Percentiles rank a stretch among this genome's conserved stretches.
Conservation (phyloP, 30 jellyfish, hydroid and myxozoan genomes). For the Cassiopea andromeda region DNA sequence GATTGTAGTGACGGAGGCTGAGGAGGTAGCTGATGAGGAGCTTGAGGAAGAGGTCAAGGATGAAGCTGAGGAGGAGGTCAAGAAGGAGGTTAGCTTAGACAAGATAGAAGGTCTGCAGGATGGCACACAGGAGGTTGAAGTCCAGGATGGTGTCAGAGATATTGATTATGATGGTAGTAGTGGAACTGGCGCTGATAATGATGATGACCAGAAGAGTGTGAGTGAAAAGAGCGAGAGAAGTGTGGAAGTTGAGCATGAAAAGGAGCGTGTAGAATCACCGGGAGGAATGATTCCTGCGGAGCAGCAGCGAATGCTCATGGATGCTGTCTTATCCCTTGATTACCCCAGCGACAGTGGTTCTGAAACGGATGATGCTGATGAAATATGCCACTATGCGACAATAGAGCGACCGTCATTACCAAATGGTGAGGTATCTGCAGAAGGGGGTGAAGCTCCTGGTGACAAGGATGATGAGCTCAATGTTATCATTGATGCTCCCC, state of each 20-base stretch:
- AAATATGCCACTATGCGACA: constrained; percentile 53
- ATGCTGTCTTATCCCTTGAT: constrained; percentile 60
- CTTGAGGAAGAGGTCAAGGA: background rate
- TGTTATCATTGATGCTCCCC: constrained; percentile 53
- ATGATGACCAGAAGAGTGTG: background rate
- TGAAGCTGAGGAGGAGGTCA: background rate
- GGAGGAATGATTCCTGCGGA: constrained; percentile 68
- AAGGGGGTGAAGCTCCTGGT: constrained; percentile 10
- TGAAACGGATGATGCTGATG: constrained; percentile 36
- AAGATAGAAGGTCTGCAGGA: background rate
- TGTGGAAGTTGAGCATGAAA: background rate
- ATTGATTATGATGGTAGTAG: background rate
- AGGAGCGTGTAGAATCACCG: constrained; percentile 34
- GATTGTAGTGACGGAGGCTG: background rate
- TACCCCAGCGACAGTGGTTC: constrained; percentile 70
- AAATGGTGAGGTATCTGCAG: background rate
- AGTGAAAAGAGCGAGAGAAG: background rate
- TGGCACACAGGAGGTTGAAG: background rate
- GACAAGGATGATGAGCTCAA: constrained; percentile 17
- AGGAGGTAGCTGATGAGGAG: background rate
- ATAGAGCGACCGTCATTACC: constrained; percentile 60
- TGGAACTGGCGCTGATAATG: background rate
- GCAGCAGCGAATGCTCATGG: constrained; percentile 70
- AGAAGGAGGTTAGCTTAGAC: background rate
- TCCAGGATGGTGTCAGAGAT: background rate